Evolutionary conservation across 1,140 invertebrate genomes (phyloP).

Genomic region (Antheraea pernyi): DNA sequence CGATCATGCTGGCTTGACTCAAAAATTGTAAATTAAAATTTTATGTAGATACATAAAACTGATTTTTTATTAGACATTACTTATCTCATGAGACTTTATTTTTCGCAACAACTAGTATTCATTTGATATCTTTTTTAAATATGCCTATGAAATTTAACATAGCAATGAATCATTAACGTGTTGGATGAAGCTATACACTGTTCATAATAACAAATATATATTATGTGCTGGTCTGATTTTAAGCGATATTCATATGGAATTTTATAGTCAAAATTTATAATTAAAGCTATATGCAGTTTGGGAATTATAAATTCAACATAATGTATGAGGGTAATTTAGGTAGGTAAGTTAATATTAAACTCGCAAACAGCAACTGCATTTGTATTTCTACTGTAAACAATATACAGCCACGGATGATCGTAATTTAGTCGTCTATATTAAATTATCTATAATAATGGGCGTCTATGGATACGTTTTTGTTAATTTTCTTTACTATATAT

Average conservation of each 20-base stretch:
- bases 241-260: background rate
- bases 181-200: background rate
- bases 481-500: no score
- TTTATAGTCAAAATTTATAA: background rate
- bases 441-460: no score
- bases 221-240: no score
- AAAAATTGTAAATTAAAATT: background rate
- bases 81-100: no score
- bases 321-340: background rate
- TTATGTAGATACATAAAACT: background rate
- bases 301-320: background rate
- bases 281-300: background rate
- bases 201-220: background rate
- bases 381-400: background rate
- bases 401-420: background rate
- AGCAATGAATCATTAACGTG: no score
- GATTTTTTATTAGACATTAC: no score
- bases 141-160: no score
- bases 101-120: no score
- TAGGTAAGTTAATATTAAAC: no score
- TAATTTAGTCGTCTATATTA: background rate
- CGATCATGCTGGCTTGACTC: background rate
- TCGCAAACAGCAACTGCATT: background rate
- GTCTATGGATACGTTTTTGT: no score
- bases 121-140: background rate